Evolutionary conservation across 1,140 invertebrate species (phyloP).

Genomic region (Zeugodacus cucurbitae): DNA sequence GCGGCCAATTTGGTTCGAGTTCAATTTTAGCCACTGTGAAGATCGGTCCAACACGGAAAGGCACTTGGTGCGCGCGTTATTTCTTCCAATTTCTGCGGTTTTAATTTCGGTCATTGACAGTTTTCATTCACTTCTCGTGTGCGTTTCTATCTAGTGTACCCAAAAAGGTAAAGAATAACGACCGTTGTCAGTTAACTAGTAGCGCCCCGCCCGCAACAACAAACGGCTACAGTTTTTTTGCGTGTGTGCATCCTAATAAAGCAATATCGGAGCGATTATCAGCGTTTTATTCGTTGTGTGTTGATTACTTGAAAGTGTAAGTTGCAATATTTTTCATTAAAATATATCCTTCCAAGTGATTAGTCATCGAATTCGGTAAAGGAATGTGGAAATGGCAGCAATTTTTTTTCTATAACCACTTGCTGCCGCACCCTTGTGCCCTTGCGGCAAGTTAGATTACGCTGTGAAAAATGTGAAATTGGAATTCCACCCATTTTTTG

Average conservation of each 20-base stretch:
- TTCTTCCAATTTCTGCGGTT: neutral
- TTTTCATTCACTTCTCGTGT: neutral
- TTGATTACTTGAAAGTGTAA: conserved; percentile 5
- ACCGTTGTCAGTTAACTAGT: neutral
- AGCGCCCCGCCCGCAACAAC: neutral
- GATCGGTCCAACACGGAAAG: neutral
- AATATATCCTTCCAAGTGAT: neutral
- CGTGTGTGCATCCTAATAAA: neutral
- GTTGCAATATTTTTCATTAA: neutral
- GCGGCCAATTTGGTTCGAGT: conserved; percentile 20
- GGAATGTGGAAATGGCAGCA: conserved; percentile 27
- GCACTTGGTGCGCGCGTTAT: neutral
- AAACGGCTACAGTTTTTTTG: neutral
- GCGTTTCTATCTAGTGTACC: neutral
- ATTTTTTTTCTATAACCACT: neutral
- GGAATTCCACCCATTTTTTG: conserved; percentile 25
- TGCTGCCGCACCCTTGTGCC: conserved; percentile 9
- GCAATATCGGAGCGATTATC: neutral
- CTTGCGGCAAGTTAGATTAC: neutral
- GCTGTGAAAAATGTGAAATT: conserved; percentile 35
- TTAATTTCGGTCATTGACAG: neutral
- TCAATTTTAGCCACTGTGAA: conserved; percentile 13
- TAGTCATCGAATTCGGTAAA: conserved; percentile 19
- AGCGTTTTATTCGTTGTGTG: neutral
- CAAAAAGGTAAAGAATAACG: neutral